phyloP scores from a whole-genome alignment of 2,888 invertebrate species.

The Dicycla oo region DNA sequence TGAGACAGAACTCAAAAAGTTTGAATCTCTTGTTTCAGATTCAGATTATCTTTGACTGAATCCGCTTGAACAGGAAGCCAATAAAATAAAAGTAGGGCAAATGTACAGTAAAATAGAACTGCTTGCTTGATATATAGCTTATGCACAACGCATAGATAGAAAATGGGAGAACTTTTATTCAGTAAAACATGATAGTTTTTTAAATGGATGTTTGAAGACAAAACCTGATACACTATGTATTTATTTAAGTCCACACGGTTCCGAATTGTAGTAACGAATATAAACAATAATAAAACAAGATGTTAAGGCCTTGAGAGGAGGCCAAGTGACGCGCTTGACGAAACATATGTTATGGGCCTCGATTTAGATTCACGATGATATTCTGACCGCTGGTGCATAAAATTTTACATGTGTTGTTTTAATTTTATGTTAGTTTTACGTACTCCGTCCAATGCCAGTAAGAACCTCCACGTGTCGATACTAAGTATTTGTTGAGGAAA shows the following conservation, averaged over 20 bases:
- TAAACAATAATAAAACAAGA: constrained; percentile 47
- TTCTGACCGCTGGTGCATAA: constrained; percentile 19
- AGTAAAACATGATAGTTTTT: background rate
- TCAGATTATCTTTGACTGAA: background rate
- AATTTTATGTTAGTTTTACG: constrained; percentile 7
- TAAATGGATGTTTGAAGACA: background rate
- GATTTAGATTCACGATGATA: constrained; percentile 28
- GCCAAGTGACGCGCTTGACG: constrained; percentile 49
- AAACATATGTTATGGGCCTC: constrained; percentile 39
- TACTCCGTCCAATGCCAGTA: background rate
- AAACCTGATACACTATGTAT: background rate
- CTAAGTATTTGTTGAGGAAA: background rate
- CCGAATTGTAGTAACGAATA: constrained; percentile 5
- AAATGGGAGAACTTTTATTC: background rate
- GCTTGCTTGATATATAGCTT: background rate
- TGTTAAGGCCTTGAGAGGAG: constrained; percentile 49
- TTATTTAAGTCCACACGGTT: background rate
- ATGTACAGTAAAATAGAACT: background rate
- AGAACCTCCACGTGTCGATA: background rate
- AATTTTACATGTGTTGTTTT: constrained; percentile 21
- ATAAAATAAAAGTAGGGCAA: background rate
- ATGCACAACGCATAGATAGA: background rate
- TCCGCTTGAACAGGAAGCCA: background rate
- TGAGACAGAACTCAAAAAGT: background rate
- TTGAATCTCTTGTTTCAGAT: background rate